Percentiles rank a stretch among this genome's conserved stretches.
Evolutionary conservation across 2,113 vertebrate genomes (phyloP).

Genomic region (Diphyllodes magnificus): DNA sequence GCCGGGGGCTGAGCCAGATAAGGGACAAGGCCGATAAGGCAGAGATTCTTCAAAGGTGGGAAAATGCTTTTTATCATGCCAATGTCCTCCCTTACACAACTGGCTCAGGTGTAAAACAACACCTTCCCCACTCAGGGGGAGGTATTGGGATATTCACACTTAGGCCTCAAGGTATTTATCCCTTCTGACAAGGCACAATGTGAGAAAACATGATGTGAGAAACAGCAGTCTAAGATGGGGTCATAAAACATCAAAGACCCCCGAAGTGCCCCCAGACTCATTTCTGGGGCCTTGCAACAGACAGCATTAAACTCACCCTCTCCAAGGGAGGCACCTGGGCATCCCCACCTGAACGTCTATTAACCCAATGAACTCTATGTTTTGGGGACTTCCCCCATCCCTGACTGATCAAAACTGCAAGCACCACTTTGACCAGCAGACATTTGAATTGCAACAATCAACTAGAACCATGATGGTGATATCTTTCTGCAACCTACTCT

Average conservation of each 20-base stretch:
- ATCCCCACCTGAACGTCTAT: background rate
- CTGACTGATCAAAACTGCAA: background rate
- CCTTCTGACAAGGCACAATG: background rate
- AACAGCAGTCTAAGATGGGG: background rate
- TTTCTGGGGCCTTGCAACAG: background rate
- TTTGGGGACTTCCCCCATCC: background rate
- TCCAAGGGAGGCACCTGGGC: too few species aligned
- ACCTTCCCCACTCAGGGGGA: background rate
- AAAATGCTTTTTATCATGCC: background rate
- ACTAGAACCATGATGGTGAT: background rate
- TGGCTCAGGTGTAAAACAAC: background rate
- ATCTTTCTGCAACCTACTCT: background rate
- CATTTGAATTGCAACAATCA: background rate
- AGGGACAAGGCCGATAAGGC: background rate
- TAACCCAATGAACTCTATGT: background rate
- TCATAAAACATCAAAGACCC: background rate
- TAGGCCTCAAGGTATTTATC: background rate
- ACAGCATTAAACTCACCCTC: background rate
- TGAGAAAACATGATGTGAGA: background rate
- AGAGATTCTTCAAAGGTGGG: background rate
- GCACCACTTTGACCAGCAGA: background rate
- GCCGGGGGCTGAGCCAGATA: background rate
- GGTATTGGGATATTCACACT: background rate
- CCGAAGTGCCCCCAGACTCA: background rate
- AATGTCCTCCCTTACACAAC: background rate